phyloP scores from a whole-genome alignment of 2,113 vertebrate species.

The Forbesichthys papilliferus region DNA sequence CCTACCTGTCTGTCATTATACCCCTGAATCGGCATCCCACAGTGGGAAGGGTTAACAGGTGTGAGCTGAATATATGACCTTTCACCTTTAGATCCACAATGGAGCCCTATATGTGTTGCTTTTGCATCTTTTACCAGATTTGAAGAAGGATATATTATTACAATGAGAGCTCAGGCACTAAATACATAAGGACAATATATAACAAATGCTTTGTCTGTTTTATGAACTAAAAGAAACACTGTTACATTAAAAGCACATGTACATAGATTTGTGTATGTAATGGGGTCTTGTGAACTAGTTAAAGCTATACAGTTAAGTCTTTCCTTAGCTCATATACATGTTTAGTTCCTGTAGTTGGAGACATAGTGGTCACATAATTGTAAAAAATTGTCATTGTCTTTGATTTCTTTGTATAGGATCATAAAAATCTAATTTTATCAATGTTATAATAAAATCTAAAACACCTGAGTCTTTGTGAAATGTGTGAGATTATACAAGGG shows the following conservation, averaged over 20 bases:
- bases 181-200: conserved; percentile 48
- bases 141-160: conserved; percentile 16
- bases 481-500: neutral
- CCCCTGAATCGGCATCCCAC: conserved; percentile 19
- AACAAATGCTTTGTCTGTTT: conserved; percentile 51
- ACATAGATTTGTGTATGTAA: conserved; percentile 66
- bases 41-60: conserved; percentile 2
- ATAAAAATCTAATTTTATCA: conserved; percentile 59
- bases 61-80: conserved; percentile 15
- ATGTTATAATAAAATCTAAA: conserved; percentile 67
- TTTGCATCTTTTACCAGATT: conserved; percentile 23
- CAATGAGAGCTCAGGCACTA: conserved; percentile 55
- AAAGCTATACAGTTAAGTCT: conserved; percentile 58
- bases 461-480: neutral
- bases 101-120: conserved; percentile 30
- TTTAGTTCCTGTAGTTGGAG: conserved; percentile 53
- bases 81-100: conserved; percentile 30
- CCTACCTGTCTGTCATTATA: conserved; percentile 14
- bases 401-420: conserved; percentile 52
- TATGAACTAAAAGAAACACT: conserved; percentile 29
- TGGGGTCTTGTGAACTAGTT: conserved; percentile 54
- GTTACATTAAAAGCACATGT: conserved; percentile 67
- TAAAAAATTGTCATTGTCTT: conserved; percentile 42
- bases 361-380: conserved; percentile 28
- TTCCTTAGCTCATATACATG: conserved; percentile 43